Evolutionary conservation across 2,888 invertebrate genomes (phyloP).

Genomic region (Eutolmus rufibarbis): DNA sequence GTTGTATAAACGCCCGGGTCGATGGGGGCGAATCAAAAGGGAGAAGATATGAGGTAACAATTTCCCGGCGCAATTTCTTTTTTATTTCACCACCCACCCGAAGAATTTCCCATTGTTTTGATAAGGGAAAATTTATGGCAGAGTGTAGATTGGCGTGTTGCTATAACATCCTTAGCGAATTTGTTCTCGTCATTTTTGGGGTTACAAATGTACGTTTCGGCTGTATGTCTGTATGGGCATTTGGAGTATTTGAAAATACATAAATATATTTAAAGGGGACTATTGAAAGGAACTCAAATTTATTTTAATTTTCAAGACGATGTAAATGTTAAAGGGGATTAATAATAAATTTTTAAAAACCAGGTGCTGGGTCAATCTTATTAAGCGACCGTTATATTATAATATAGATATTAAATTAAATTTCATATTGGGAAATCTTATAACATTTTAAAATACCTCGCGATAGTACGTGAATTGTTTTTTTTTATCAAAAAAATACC

Average conservation of each 20-base stretch:
- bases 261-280: neutral
- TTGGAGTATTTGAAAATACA: neutral
- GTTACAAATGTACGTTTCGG: neutral
- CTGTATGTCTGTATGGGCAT: neutral
- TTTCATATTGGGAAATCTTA: too few species aligned
- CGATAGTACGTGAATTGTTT: too few species aligned
- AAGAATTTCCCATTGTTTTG: slow-evolving; percentile 34
- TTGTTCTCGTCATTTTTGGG: neutral
- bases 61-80: slow-evolving; percentile 10
- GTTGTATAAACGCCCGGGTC: neutral
- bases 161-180: neutral
- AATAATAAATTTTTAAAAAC: neutral
- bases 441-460: too few species aligned
- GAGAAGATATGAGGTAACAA: slow-evolving; percentile 33
- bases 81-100: slow-evolving; percentile 8
- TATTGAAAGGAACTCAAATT: neutral
- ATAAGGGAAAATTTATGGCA: slow-evolving; percentile 36
- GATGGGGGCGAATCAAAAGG: neutral
- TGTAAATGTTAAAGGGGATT: neutral
- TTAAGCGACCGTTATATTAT: too few species aligned
- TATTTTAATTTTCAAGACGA: neutral
- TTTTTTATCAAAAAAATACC: too few species aligned
- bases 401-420: too few species aligned
- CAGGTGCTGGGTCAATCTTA: neutral
- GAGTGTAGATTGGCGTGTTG: slow-evolving; percentile 8